Base-by-base conservation (phyloP, 2,888 invertebrate species). In the Arctia plantaginis region DNA sequence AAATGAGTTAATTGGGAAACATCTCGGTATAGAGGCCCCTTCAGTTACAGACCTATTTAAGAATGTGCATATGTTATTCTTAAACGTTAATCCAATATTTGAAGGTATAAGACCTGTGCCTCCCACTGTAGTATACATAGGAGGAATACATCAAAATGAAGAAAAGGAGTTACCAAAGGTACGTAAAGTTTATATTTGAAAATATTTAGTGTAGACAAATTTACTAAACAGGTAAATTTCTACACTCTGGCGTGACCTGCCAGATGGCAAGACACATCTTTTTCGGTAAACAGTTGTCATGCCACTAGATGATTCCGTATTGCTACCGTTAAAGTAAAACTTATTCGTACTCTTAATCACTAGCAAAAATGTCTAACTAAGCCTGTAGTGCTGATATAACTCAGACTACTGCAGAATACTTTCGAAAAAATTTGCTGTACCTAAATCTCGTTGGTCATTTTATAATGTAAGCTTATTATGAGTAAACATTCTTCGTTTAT, bases 61-160 rank as follows among this genome's bases (percentile, higher is more conserved):
- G 13, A 88, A 87, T 78, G 80, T 89, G 2, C 73, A 88, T 20
- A 82, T 88, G 83, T 33, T 87, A 3, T 86, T 88, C 59, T 44
- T 89, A 8, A 88, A 88, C 70, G 73, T 82, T 0, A 76, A 87
- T 76, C 85, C 88, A 8, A 77, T 89, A 39, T 90, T 86, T 84
- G 82, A 81, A 18, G 76, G 80, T 0, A 87, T 85, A 72, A 80
- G 82, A n/a, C 88, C 90, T 1, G 81, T 84, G 0, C 88, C 89
- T 2, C 84, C 86, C 0, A 84, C 78, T 72, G 84, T 89, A 12
- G 64, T 89, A 20, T 84, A 85, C 41, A 82, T 88, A 72, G 86
- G 88, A 27, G 88, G 87, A 20, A 68, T 89, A n/a, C 86, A 87
- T 67, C 78, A 80, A 41, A 80, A 82, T 20, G 79, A 80, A 4